A percentile compares a stretch with the other conserved stretches of the same genome.
phyloP scores from a whole-genome alignment of 2,888 invertebrate species.

The Noctua pronuba region DNA sequence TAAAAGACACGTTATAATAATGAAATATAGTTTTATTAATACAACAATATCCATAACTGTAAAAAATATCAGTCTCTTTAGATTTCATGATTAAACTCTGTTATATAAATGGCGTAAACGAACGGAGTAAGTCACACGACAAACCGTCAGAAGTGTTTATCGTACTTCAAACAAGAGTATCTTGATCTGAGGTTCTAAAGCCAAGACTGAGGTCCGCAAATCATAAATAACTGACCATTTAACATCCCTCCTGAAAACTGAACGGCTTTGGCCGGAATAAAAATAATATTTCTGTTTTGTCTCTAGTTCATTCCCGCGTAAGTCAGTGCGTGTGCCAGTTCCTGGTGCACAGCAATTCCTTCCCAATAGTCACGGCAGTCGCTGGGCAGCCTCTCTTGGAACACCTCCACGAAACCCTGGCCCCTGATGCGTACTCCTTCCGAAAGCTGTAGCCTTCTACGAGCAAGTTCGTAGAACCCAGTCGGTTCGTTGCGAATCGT shows the following conservation, averaged over 20 bases:
- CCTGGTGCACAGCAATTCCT: conserved; percentile 40
- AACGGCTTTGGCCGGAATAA: not conserved
- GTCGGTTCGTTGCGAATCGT: conserved; percentile 56
- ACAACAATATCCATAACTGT: not conserved
- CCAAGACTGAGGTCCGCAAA: not conserved
- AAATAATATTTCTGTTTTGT: not conserved
- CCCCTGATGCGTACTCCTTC: conserved; percentile 57
- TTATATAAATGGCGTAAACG: not conserved
- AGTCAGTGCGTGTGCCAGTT: conserved; percentile 51
- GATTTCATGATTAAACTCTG: conserved; percentile 5
- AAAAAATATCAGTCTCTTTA: not conserved
- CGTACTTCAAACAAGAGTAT: not conserved
- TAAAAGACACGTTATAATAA: conserved; percentile 4
- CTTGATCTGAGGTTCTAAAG: not conserved
- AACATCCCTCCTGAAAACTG: not conserved
- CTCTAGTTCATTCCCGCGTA: not conserved
- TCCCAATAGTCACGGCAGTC: conserved; percentile 62
- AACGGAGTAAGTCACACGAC: not conserved
- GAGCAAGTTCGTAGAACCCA: conserved; percentile 49
- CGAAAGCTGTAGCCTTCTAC: conserved; percentile 58
- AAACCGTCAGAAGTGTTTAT: not conserved
- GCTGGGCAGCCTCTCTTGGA: conserved; percentile 65
- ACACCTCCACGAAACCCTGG: conserved; percentile 68
- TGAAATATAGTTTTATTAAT: conserved; percentile 33
- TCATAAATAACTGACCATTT: not conserved